Base-by-base conservation (phyloP, 53 echinoderm and acorn worm species). In the Holothuria scabra region DNA sequence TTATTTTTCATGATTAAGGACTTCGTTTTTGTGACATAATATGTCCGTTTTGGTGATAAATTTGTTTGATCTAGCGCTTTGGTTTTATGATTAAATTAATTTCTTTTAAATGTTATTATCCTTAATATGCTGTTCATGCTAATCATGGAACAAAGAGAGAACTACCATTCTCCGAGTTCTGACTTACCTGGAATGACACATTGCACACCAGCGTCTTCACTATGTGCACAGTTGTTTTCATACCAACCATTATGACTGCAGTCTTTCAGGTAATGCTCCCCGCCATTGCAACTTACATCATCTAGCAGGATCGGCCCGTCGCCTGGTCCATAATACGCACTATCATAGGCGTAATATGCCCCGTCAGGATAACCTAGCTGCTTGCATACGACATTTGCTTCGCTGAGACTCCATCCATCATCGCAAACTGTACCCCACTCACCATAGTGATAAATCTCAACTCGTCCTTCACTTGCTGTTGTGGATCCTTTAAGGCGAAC, bases 361-460 rank as follows among this genome's bases (percentile, higher is more conserved):
- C 55, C 55, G 35, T 35, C 35, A 49, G 49, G 48, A 24, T 49
- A 75, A 22, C 75, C 75, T 25, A 75, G 75, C 46, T 75, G 75
- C 52, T 26, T 22, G 16, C 75, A 75, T 10, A 75, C 75, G 28
- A 75, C 75, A 13, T 52, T 3, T 4, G 75, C 23, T 49, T 46
- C 75, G 8, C 23, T 28, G 14, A 75, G 46, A 52, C 29, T 44
- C 49, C 49, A 75, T 18, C 25, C 23, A 21, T 75, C 75, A 26
- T 75, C 75, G 49, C 75, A 75, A 28, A 75, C 38, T 1, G 75
- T 75, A 0, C 75, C 75, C 75, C 75, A 75, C 52, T 49, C 75
- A 28, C 55, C 75, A 20, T n/a, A 49, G 55, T 49, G 49, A 55
- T 75, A 75, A 1, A 75, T 26, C 28, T 75, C 75, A 46, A 75